A percentile compares a stretch with the other conserved stretches of the same genome.
phyloP scores from a whole-genome alignment of 2,888 invertebrate species.

The Chalcis sispes region DNA sequence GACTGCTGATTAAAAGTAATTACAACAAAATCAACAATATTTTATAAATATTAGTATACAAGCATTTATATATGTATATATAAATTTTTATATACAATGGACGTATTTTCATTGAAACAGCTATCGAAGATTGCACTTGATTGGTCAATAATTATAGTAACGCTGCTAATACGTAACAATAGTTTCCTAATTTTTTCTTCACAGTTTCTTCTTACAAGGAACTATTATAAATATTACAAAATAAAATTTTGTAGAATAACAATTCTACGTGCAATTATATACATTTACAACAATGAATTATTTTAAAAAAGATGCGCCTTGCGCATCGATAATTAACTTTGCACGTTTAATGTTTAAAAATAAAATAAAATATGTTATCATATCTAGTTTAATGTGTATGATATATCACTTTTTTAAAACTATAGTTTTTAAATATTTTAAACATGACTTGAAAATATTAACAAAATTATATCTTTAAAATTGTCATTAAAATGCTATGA shows the following conservation, averaged over 20 bases:
- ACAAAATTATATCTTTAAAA: neutral
- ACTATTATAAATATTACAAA: constrained; percentile 49
- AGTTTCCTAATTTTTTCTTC: constrained; percentile 33
- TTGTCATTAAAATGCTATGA: neutral
- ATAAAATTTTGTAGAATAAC: constrained; percentile 39
- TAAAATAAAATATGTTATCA: too few relatives aligned
- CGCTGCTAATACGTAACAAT: constrained; percentile 37
- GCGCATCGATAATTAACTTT: constrained; percentile 17
- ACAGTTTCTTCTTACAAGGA: constrained; percentile 37
- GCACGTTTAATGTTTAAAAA: neutral
- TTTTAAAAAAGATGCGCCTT: neutral
- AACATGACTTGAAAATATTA: neutral
- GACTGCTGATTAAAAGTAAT: constrained; percentile 41
- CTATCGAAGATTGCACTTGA: constrained; percentile 43
- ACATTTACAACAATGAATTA: constrained; percentile 29
- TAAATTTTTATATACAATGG: constrained; percentile 35
- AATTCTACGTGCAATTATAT: constrained; percentile 10
- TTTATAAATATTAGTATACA: constrained; percentile 44
- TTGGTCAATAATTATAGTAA: constrained; percentile 43
- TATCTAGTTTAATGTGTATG: too few relatives aligned
- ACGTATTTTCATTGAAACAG: constrained; percentile 36
- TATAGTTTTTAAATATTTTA: too few relatives aligned
- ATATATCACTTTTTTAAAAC: too few relatives aligned
- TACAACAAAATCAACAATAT: constrained; percentile 39
- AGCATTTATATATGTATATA: too few relatives aligned